A percentile compares a stretch with the other conserved stretches of the same genome.
These are phyloP conservation scores for Halictus quadricinctus DNA, from an alignment of 2,888 invertebrate species.

Conservation along the genomic window DNA sequence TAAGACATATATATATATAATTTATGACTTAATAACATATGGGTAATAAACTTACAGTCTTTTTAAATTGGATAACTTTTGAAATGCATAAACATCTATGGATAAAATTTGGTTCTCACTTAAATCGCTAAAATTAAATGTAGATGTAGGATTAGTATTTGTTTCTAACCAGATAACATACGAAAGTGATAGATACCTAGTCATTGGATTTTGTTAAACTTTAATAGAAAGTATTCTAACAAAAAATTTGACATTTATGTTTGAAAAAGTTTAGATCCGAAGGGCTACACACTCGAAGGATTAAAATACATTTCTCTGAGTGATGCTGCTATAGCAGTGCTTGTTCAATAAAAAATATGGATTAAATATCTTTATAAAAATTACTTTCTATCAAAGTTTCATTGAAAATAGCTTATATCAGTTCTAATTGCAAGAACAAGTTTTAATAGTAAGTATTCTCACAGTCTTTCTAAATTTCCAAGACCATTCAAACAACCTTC, in stretches of 20 bases:
- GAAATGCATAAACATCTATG: slow-evolving; percentile 90
- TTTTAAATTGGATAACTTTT: slow-evolving; percentile 89
- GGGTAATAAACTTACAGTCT: slow-evolving; percentile 82
- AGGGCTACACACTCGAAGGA: not conserved
- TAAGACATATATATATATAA: slow-evolving; percentile 13
- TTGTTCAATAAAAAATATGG: no score
- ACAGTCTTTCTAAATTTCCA: slow-evolving; percentile 88
- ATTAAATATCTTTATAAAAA: not conserved
- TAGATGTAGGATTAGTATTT: slow-evolving; percentile 19
- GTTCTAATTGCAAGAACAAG: not conserved
- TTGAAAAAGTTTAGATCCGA: not conserved
- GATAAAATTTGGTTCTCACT: slow-evolving; percentile 90
- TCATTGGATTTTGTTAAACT: not conserved
- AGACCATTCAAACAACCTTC: slow-evolving; percentile 88
- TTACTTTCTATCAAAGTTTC: not conserved
- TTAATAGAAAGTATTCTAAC: not conserved
- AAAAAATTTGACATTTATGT: not conserved
- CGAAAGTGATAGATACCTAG: not conserved
- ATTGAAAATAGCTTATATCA: not conserved
- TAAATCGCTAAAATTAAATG: slow-evolving; percentile 86
- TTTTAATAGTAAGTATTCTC: slow-evolving; percentile 20
- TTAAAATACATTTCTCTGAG: not conserved
- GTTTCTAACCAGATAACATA: not conserved
- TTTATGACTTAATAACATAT: not conserved
- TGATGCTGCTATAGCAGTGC: not conserved